These are phyloP conservation scores for Leucania comma DNA, from an alignment of 2,888 invertebrate genomes.

Conservation along the genomic window DNA sequence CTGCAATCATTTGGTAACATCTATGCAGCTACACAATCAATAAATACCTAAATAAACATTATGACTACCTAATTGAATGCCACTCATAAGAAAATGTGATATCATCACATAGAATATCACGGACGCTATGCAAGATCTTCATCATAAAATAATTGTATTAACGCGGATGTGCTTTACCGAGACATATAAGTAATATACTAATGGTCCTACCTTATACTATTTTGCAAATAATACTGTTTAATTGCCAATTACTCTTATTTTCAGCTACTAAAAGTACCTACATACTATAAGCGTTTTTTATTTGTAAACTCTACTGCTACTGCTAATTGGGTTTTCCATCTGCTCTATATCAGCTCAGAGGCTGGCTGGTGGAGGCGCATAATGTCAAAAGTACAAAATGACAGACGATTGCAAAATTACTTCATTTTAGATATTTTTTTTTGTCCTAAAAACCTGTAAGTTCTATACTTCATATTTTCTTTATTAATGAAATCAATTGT, in stretches of 20 bases:
- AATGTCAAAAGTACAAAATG: too few relatives aligned
- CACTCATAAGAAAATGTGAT: constrained; percentile 26
- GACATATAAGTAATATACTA: not conserved
- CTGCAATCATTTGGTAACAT: not conserved
- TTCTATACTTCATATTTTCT: too few relatives aligned
- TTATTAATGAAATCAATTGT: too few relatives aligned
- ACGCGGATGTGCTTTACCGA: constrained; percentile 20
- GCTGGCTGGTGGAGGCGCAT: too few relatives aligned
- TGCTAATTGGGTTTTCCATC: not conserved
- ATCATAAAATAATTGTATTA: constrained; percentile 28
- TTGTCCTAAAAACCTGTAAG: too few relatives aligned
- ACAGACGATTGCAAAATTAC: not conserved
- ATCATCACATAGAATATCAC: constrained; percentile 31
- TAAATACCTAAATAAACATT: not conserved
- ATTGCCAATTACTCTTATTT: not conserved
- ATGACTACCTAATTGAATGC: not conserved
- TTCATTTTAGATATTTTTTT: too few relatives aligned
- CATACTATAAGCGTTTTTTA: too few relatives aligned
- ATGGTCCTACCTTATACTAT: too few relatives aligned
- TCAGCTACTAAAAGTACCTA: not conserved
- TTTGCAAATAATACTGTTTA: too few relatives aligned
- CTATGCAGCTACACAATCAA: not conserved
- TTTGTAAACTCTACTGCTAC: not conserved
- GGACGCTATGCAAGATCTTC: constrained; percentile 2
- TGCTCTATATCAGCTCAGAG: not conserved